phyloP scores from a whole-genome alignment of 2,797 vertebrate genomes.

The Pseudopleuronectes americanus region DNA sequence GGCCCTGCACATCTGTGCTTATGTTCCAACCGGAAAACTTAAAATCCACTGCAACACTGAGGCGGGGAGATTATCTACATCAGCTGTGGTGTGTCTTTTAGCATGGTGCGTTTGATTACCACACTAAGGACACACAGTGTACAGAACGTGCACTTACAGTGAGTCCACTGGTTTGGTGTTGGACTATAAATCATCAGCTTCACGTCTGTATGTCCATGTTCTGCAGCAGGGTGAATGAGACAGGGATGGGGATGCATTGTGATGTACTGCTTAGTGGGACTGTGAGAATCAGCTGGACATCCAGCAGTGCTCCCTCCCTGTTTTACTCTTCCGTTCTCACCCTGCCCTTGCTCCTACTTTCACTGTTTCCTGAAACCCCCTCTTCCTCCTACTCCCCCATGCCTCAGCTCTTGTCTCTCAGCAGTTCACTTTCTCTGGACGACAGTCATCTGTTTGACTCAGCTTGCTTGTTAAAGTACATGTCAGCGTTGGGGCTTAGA shows the following conservation, averaged over 20 bases:
- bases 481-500: background rate
- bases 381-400: no score
- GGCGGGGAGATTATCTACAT: conserved; percentile 13
- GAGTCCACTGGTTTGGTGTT: conserved; percentile 8
- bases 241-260: background rate
- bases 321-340: conserved; percentile 42
- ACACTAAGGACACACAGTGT: conserved; percentile 7
- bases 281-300: conserved; percentile 45
- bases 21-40: conserved; percentile 43
- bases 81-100: conserved; percentile 27
- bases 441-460: background rate
- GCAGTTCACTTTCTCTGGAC: no score
- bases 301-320: conserved; percentile 21
- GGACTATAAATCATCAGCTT: conserved; percentile 24
- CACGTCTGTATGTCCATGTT: conserved; percentile 18
- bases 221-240: conserved; percentile 10
- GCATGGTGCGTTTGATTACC: conserved; percentile 23
- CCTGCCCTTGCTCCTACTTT: conserved; percentile 25
- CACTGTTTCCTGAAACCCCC: conserved; percentile 1
- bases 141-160: conserved; percentile 13
- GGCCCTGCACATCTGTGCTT: conserved; percentile 42
- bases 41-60: conserved; percentile 28
- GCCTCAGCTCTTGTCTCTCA: no score
- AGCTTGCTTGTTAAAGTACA: background rate
- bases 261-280: background rate